Base-by-base conservation (phyloP, 2,888 invertebrate genomes). In the Chymomyza caudatula region DNA sequence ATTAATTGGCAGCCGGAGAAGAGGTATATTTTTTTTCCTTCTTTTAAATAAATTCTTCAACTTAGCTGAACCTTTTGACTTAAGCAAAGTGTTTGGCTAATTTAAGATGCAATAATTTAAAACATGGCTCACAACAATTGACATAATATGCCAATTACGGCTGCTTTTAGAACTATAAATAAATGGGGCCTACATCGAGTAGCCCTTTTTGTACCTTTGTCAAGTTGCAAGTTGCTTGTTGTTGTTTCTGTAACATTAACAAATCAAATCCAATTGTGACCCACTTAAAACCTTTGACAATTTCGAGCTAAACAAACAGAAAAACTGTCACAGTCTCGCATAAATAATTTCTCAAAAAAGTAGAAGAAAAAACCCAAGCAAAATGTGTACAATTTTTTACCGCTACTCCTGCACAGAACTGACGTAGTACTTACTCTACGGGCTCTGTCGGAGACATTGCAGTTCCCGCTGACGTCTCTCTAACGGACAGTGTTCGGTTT, bases 211-310 rank as follows among this genome's bases (percentile, higher is more conserved):
- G 29, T 13, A 29, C 55, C 22, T 58, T 29, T 44, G 55, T 56
- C 51, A 56, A 51, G 43, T 65, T 67, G 62, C 51, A 56, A 51
- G 43, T 65, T 67, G 62, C 58, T 57, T 69, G 68, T 67, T 76
- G 69, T 4, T 64, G 79, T n/a, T n/a, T n/a, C n/a, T n/a, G n/a
- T n/a, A n/a, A 70, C 67, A 82, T 76, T 78, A 78, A 85, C 85
- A 80, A 83, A 79, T 83, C 86, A 77, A 80, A 70, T 66, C 66
- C 67, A 72, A 80, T 65, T 61, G 73, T 77, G 85, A 77, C 84
- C 81, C 76, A 85, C 73, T 80, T 83, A 63, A 69, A 49, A 54
- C 63, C 67, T 79, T 71, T 69, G 69, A 69, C 73, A 69, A 68
- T 76, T 69, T 74, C 47, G 17, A 37, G 29, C 29, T 37, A 11